Percentiles rank a stretch among this genome's conserved stretches.
phyloP scores from a whole-genome alignment of 2,797 vertebrate genomes.

The Poecilia wingei region DNA sequence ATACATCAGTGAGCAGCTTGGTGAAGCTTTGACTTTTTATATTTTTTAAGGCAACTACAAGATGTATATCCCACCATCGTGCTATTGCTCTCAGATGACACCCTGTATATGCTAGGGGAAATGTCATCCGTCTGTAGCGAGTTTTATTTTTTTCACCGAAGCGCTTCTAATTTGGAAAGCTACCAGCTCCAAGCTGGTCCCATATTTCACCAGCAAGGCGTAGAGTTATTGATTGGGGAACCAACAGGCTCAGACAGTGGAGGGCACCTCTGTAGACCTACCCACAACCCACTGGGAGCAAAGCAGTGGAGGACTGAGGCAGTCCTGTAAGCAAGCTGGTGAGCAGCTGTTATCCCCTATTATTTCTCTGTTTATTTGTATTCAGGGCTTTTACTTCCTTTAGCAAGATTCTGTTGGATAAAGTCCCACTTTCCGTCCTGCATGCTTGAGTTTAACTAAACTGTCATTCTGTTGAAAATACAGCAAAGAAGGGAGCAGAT shows the following conservation, averaged over 20 bases:
- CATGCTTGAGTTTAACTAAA: background rate
- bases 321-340: background rate
- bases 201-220: background rate
- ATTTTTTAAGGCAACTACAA: background rate
- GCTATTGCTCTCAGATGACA: background rate
- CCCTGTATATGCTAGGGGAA: background rate
- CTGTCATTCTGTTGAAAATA: background rate
- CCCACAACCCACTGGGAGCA: background rate
- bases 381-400: slow-evolving; percentile 1
- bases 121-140: background rate
- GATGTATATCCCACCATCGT: background rate
- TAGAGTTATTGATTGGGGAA: background rate
- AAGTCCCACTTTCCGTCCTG: background rate
- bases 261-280: background rate
- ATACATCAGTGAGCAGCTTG: background rate
- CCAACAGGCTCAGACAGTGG: background rate
- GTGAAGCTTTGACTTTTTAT: background rate
- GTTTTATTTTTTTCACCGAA: background rate
- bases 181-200: background rate
- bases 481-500: background rate
- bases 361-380: background rate
- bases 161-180: background rate
- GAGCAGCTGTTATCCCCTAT: slow-evolving; percentile 1
- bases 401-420: background rate
- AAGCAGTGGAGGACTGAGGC: background rate